Percentiles rank a stretch among this genome's conserved stretches.
Conservation (phyloP, 2,113 vertebrate genomes). For the Leucosticte australis region DNA sequence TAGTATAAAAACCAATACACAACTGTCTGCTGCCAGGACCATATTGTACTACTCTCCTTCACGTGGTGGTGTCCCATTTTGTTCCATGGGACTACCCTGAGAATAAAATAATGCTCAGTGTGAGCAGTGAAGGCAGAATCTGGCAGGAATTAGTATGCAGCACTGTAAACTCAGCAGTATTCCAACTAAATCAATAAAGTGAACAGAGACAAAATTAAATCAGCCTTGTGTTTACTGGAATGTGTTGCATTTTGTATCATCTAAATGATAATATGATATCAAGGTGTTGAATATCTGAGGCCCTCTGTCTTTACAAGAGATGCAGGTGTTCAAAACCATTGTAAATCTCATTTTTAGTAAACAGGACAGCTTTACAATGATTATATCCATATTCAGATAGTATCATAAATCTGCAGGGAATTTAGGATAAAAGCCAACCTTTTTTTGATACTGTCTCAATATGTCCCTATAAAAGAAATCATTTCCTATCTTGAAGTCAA, state of each 20-base stretch:
- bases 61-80: neutral
- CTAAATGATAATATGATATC: constrained; percentile 12
- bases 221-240: constrained; percentile 57
- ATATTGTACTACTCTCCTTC: neutral
- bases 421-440: neutral
- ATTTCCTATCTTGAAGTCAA: neutral
- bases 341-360: neutral
- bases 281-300: neutral
- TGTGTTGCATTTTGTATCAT: constrained; percentile 34
- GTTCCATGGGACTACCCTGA: neutral
- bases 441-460: neutral
- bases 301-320: neutral
- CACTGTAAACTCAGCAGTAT: constrained; percentile 54
- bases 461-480: neutral
- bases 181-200: constrained; percentile 58
- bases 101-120: constrained; percentile 11
- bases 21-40: neutral
- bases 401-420: neutral
- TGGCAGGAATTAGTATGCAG: constrained; percentile 42
- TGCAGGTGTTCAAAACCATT: neutral
- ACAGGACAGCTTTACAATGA: neutral
- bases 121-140: constrained; percentile 20
- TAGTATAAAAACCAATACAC: neutral
- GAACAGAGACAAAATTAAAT: constrained; percentile 58
- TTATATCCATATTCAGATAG: neutral